phyloP scores from a whole-genome alignment of 2,113 vertebrate species.

The Tyto alba region DNA sequence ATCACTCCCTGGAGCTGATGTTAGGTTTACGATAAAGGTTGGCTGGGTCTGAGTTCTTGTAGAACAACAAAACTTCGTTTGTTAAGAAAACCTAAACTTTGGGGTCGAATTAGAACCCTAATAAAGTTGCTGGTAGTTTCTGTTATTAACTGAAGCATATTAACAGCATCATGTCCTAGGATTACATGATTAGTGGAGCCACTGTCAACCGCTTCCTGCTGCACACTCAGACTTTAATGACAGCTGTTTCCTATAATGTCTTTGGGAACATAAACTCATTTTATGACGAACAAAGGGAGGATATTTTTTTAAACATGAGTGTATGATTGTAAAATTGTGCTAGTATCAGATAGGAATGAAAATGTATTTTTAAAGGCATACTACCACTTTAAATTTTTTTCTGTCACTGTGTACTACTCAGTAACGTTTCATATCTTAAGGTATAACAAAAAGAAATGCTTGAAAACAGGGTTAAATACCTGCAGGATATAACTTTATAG shows the following conservation, averaged over 20 bases:
- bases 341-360: not conserved
- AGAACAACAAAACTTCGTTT: not conserved
- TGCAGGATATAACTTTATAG: constrained; percentile 6
- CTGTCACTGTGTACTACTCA: not conserved
- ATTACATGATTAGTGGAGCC: not conserved
- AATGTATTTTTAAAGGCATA: not conserved
- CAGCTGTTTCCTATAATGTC: not conserved
- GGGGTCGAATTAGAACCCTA: not conserved
- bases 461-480: constrained; percentile 23
- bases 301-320: not conserved
- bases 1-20: not conserved
- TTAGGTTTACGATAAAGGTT: not conserved
- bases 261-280: not conserved
- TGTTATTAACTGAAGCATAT: not conserved
- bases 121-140: not conserved
- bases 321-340: not conserved
- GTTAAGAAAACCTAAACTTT: not conserved
- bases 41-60: not conserved
- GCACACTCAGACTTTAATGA: not conserved
- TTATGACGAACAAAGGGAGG: not conserved
- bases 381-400: not conserved
- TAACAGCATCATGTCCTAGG: not conserved
- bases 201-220: not conserved
- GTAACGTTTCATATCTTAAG: not conserved
- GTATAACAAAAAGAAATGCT: not conserved